Conservation (phyloP, 2,113 vertebrate genomes). For the Cettia cetti region DNA sequence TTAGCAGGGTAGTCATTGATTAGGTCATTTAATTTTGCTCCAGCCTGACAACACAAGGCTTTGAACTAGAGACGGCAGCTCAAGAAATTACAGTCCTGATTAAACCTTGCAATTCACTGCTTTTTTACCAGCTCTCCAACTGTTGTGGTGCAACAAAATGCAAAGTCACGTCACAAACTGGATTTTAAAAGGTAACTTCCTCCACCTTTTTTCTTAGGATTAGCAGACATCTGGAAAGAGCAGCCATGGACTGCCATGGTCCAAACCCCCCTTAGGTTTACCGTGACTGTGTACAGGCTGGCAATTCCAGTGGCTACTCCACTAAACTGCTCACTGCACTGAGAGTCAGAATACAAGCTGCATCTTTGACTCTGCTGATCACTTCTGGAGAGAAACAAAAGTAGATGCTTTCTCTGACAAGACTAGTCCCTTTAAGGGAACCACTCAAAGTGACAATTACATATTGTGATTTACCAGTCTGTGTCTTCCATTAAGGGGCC, state of each 20-base stretch:
- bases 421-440: neutral
- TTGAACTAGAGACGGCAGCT: neutral
- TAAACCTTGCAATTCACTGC: neutral
- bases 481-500: neutral
- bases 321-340: neutral
- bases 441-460: neutral
- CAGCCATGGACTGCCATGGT: neutral
- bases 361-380: neutral
- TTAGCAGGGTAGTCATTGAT: neutral
- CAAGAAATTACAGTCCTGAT: neutral
- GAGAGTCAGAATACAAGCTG: neutral
- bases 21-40: neutral
- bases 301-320: neutral
- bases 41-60: neutral
- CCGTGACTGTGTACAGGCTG: accelerated
- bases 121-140: neutral
- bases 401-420: neutral
- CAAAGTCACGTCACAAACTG: neutral
- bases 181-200: neutral
- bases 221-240: neutral
- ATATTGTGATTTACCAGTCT: neutral
- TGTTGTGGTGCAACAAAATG: neutral
- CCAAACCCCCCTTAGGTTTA: neutral
- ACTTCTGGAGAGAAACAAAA: neutral
- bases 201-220: neutral